Conservation (phyloP, 2,888 invertebrate species). For the Girardia tigrina region DNA sequence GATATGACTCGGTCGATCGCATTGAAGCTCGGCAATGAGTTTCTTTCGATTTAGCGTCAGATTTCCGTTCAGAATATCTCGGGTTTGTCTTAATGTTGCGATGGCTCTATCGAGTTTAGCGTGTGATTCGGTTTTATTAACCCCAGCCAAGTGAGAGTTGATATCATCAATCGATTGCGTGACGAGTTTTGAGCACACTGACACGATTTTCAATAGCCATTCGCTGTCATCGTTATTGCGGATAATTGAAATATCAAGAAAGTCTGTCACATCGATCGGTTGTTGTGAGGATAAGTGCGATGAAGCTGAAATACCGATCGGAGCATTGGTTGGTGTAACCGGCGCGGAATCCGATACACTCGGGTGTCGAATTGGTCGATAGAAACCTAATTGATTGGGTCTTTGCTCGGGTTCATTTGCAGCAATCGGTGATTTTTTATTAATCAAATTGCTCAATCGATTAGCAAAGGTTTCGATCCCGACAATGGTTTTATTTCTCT, state of each 20-base stretch:
- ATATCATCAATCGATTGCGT: not conserved
- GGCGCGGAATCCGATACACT: constrained; percentile 19
- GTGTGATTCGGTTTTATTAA: not conserved
- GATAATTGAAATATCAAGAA: not conserved
- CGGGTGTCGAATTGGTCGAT: too few species aligned
- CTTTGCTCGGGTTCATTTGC: not conserved
- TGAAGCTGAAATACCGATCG: too few species aligned
- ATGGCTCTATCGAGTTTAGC: not conserved
- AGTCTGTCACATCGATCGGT: not conserved
- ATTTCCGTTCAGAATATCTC: constrained; percentile 14
- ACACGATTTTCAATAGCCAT: not conserved
- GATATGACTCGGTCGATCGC: not conserved
- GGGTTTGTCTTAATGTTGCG: not conserved
- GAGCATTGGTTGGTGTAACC: constrained; percentile 26
- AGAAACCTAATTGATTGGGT: not conserved
- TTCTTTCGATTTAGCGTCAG: not conserved
- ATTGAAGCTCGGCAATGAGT: not conserved
- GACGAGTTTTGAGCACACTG: not conserved
- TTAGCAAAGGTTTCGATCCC: constrained; percentile 18
- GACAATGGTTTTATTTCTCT: constrained; percentile 24
- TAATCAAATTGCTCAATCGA: not conserved
- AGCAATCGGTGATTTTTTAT: not conserved
- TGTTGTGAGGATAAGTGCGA: not conserved
- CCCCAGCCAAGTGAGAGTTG: not conserved
- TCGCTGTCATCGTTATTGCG: not conserved